Percentiles rank a stretch among this genome's conserved stretches.
These are phyloP conservation scores for Trichechus manatus DNA, from an alignment of 2,113 vertebrate species.

Conservation along the genomic window DNA sequence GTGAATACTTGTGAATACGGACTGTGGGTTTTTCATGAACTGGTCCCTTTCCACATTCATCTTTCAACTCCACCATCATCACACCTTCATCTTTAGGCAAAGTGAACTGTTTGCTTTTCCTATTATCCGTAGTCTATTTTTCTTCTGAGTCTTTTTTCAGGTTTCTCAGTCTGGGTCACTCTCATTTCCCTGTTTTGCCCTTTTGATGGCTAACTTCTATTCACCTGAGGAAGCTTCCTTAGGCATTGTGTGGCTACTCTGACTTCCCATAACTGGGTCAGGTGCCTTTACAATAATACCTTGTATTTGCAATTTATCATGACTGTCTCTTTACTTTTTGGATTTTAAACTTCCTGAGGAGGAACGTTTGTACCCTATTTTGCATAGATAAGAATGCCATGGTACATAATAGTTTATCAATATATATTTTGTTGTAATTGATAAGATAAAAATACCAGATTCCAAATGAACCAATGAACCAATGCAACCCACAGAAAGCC, in stretches of 20 bases:
- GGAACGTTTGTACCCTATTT: not conserved
- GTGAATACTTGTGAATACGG: not conserved
- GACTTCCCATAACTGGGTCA: not conserved
- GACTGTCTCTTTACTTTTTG: not conserved
- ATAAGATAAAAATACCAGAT: not conserved
- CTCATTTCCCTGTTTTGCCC: not conserved
- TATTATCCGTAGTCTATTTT: not conserved
- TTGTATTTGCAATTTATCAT: not conserved
- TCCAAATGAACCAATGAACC: not conserved
- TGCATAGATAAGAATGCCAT: not conserved
- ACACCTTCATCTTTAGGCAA: not conserved
- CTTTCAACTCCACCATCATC: not conserved
- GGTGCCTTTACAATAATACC: not conserved
- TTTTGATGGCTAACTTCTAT: not conserved
- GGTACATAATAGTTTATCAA: not conserved
- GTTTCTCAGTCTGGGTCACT: not conserved
- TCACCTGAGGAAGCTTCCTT: not conserved
- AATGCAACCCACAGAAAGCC: not conserved
- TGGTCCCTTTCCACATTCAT: not conserved
- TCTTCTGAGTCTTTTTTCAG: not conserved
- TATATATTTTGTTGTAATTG: not conserved
- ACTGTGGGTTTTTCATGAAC: not conserved
- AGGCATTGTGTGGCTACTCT: not conserved
- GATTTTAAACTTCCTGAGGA: not conserved
- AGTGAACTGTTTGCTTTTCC: not conserved